Conservation (phyloP, 2,888 invertebrate species). For the Agriopis aurantiaria region DNA sequence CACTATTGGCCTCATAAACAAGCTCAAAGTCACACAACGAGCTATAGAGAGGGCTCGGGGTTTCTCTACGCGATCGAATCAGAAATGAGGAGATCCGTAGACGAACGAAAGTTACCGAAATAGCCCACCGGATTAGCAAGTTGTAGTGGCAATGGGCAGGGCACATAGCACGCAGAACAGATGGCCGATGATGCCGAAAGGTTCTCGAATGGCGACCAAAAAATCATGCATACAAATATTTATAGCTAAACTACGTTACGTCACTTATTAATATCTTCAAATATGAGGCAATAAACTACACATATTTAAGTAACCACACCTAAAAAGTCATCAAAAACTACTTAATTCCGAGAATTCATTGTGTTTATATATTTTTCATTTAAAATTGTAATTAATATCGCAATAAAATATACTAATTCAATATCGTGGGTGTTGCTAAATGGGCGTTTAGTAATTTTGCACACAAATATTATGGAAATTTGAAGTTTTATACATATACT, state of each 20-base stretch:
- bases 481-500: background rate
- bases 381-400: slow-evolving; percentile 27
- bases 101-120: no score
- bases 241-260: background rate
- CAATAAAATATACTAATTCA: slow-evolving; percentile 20
- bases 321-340: slow-evolving; percentile 19
- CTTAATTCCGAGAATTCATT: slow-evolving; percentile 21
- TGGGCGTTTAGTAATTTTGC: slow-evolving; percentile 15
- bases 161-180: no score
- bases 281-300: slow-evolving; percentile 3
- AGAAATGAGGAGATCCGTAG: no score
- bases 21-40: no score
- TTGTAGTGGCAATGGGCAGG: no score
- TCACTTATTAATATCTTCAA: background rate
- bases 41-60: no score
- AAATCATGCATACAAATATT: no score
- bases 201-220: no score
- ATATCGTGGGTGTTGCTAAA: slow-evolving; percentile 19
- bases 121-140: no score
- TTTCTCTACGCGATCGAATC: no score
- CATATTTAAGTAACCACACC: slow-evolving; percentile 22
- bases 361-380: slow-evolving; percentile 22
- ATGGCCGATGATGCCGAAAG: no score
- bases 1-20: no score
- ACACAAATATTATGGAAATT: slow-evolving; percentile 3